These are phyloP conservation scores for Eurystomus glaucurus DNA, from an alignment of 2,797 vertebrate genomes.

Conservation along the genomic window DNA sequence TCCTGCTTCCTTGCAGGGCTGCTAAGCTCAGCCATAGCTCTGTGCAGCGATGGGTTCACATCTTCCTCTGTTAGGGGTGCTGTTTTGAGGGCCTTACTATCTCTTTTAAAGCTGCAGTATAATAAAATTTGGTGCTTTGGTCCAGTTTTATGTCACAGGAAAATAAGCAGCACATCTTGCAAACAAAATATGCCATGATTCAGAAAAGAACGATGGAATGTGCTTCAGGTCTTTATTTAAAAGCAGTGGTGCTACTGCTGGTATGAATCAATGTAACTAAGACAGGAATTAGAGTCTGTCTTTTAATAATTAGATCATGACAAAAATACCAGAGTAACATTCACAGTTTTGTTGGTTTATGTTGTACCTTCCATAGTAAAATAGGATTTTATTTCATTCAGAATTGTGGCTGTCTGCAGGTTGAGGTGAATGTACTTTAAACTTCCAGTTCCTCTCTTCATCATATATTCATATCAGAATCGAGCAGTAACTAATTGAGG, in stretches of 20 bases:
- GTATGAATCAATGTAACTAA: not conserved
- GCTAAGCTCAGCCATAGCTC: not conserved
- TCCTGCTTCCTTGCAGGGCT: not conserved
- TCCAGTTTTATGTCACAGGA: not conserved
- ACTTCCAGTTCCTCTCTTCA: not conserved
- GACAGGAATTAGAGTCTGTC: not conserved
- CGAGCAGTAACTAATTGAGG: constrained; percentile 31
- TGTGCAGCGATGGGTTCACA: too few relatives aligned
- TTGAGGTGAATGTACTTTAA: not conserved
- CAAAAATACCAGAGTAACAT: not conserved
- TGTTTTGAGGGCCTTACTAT: not conserved
- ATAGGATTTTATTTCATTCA: not conserved
- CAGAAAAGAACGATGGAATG: not conserved
- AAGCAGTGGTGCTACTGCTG: not conserved
- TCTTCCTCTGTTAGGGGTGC: not conserved
- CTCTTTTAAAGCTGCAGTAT: not conserved
- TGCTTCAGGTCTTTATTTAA: not conserved
- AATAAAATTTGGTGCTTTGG: not conserved
- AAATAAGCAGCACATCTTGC: not conserved
- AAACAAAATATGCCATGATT: not conserved
- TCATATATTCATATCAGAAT: not conserved
- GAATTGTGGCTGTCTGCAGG: fast-evolving
- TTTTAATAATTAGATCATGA: not conserved
- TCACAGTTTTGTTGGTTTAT: not conserved
- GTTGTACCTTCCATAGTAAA: not conserved